phyloP scores from a whole-genome alignment of 2,797 vertebrate species.

The Leptatherina wallacei region DNA sequence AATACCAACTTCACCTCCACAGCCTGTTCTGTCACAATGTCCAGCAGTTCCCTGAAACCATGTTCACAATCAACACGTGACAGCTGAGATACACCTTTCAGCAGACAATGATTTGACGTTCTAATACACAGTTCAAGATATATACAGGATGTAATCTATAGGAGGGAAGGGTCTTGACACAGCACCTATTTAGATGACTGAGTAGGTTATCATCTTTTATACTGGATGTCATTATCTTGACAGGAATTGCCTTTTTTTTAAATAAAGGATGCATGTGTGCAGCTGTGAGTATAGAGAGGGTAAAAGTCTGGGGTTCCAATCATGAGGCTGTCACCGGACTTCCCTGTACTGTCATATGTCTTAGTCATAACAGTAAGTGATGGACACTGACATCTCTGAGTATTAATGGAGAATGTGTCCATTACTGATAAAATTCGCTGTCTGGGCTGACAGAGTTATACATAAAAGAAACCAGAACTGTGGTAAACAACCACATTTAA shows the following conservation, averaged over 20 bases:
- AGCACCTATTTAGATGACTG: conserved; percentile 19
- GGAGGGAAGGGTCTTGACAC: not conserved
- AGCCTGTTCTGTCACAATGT: conserved; percentile 25
- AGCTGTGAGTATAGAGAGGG: conserved; percentile 16
- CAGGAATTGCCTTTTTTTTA: conserved; percentile 25
- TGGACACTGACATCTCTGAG: conserved; percentile 67
- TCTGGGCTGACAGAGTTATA: conserved; percentile 35
- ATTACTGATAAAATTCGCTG: conserved; percentile 58
- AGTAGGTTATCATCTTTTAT: conserved; percentile 24
- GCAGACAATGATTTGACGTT: conserved; percentile 17
- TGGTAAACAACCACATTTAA: conserved; percentile 43
- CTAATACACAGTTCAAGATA: conserved; percentile 23
- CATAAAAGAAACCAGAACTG: conserved; percentile 6
- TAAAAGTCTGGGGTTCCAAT: conserved; percentile 46
- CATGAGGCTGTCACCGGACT: conserved; percentile 52
- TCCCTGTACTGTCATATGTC: conserved; percentile 49
- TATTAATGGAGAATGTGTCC: conserved; percentile 52
- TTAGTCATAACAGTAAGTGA: conserved; percentile 57
- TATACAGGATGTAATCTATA: conserved; percentile 21
- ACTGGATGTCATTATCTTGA: conserved; percentile 40
- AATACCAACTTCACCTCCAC: conserved; percentile 9
- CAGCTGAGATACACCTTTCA: conserved; percentile 2
- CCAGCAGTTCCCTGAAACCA: conserved; percentile 13
- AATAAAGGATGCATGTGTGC: conserved; percentile 13
- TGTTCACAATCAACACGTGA: conserved; percentile 25